Base-by-base conservation (phyloP, 1,140 invertebrate species). In the Stegodyphus dumicola region DNA sequence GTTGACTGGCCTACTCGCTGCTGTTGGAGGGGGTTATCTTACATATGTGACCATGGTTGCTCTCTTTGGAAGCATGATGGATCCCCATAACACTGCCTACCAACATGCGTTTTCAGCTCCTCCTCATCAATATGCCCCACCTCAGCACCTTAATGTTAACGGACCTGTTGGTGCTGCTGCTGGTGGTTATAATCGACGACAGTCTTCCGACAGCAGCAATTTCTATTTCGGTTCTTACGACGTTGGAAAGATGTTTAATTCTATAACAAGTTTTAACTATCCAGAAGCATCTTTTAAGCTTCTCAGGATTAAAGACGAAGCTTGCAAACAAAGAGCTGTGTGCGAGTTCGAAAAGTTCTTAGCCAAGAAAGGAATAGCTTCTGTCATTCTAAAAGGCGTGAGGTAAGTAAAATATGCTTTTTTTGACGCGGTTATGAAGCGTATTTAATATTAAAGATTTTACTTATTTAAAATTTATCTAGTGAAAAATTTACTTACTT, bases 21-120 rank as follows among this genome's bases (percentile, higher is more conserved):
- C 84, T 10, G 75, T 86, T 6, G 84, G 84, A n/a, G 84, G 84
- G n/a, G 84, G 84, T 6, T 86, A 86, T 10, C 13, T 86, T 11
- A 78, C 77, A 10, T 86, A 86, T 48, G 84, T 86, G 48, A 78
- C 65, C 51, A 86, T 86, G 84, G 84, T 86, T 10, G 84, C 84
- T 0, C 69, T 78, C 10, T 86, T 78, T 33, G 84, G 84, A 65
- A 86, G 70, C 67, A 73, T 86, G 56, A 5, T 86, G 69, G 84
- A 85, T 64, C 81, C 81, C 5, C 64, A 76, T 5, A 77, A 77
- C 52, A 77, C 73, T 5, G 81, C 81, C 18, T 77, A 85, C 53
- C 81, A 85, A 48, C 65, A 76, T 60, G 81, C 81, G 17, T 85
- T 60, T 60, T 60, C 81, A 0, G 73, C 81, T 1, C 81, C 81